phyloP scores from a whole-genome alignment of 1,140 invertebrate species.

The Ceratoteleas bidentatus region DNA sequence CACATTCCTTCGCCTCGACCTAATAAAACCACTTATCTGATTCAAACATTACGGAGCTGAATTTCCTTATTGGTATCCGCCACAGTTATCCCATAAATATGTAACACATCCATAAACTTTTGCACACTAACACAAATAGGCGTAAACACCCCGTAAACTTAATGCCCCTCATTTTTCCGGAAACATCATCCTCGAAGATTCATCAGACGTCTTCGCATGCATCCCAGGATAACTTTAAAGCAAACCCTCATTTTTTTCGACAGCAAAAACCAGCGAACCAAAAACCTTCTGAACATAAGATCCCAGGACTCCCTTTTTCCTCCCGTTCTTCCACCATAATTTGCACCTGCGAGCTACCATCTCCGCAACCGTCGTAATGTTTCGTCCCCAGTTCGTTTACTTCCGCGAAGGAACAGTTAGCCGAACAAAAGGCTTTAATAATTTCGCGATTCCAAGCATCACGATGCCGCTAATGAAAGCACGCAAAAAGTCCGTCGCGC shows the following conservation, averaged over 20 bases:
- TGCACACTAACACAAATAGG: slow-evolving; percentile 56
- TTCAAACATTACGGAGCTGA: slow-evolving; percentile 53
- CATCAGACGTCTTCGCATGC: too few species aligned
- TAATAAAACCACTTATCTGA: slow-evolving; percentile 64
- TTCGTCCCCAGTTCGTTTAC: too few species aligned
- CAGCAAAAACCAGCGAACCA: too few species aligned
- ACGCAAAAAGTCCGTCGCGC: neutral
- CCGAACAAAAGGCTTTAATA: too few species aligned
- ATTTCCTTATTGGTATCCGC: slow-evolving; percentile 56
- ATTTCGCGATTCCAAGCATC: too few species aligned
- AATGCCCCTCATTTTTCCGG: slow-evolving; percentile 12
- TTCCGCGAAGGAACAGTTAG: too few species aligned
- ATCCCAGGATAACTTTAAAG: too few species aligned
- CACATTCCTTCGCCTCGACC: slow-evolving; percentile 46
- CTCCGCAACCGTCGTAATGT: too few species aligned
- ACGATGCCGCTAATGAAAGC: neutral
- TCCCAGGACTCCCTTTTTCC: too few species aligned
- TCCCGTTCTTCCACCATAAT: too few species aligned
- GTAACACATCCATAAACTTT: slow-evolving; percentile 59
- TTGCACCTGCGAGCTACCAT: too few species aligned
- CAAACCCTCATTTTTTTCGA: neutral
- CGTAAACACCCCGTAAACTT: slow-evolving; percentile 9
- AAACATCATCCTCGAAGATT: neutral
- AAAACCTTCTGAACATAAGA: too few species aligned
- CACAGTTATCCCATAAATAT: slow-evolving; percentile 63